phyloP scores from a whole-genome alignment of 2,113 vertebrate genomes.

The Cynocephalus volans region DNA sequence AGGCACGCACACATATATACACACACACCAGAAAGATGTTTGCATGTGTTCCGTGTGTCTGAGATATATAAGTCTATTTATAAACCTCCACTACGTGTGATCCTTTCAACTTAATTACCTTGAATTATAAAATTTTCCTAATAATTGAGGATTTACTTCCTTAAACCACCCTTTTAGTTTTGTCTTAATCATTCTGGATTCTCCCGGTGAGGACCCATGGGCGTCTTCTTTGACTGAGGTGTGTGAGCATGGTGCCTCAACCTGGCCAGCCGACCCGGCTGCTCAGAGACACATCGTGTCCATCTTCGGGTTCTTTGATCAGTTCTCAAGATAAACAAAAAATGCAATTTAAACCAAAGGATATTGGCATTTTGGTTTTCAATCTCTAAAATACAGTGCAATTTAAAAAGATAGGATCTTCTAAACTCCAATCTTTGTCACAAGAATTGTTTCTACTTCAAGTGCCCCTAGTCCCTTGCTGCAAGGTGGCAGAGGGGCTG shows the following conservation, averaged over 20 bases:
- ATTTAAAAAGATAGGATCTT: not conserved
- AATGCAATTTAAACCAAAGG: not conserved
- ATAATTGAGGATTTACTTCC: not conserved
- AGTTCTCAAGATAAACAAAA: not conserved
- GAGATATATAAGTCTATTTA: not conserved
- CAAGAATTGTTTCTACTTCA: not conserved
- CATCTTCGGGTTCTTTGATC: not conserved
- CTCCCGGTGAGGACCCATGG: not conserved
- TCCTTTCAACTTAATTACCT: not conserved
- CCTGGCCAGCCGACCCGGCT: too few species aligned
- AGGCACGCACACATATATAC: not conserved
- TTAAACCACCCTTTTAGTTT: conserved; percentile 34
- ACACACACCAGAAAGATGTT: not conserved
- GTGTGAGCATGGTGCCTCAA: not conserved
- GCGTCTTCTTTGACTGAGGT: not conserved
- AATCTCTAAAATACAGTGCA: not conserved
- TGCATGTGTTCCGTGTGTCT: not conserved
- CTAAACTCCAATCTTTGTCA: not conserved
- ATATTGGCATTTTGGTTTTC: not conserved
- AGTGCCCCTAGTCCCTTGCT: not conserved
- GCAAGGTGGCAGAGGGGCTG: not conserved
- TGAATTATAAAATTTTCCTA: conserved; percentile 24
- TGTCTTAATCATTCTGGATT: not conserved
- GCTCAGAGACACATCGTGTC: not conserved
- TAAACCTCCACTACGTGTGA: not conserved